Percentiles rank a stretch among this genome's conserved stretches.
Evolutionary conservation across 2,797 vertebrate genomes (phyloP).

Genomic region (Scleropages formosus): DNA sequence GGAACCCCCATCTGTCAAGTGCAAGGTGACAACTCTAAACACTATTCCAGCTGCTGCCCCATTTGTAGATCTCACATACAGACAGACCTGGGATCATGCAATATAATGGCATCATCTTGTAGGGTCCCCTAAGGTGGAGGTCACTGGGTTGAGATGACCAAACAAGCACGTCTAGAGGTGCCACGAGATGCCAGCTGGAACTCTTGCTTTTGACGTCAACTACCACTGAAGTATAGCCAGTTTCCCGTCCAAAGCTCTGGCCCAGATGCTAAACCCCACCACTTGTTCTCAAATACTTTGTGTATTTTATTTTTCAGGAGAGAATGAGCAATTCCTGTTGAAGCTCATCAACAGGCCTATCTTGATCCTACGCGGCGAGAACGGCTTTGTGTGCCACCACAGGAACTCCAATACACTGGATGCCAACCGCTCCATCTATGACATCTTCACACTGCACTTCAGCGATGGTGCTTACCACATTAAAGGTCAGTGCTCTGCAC

Average conservation of each 20-base stretch:
- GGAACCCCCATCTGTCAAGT: too few relatives aligned
- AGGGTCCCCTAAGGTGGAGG: not conserved
- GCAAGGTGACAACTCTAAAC: too few relatives aligned
- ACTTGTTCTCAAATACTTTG: not conserved
- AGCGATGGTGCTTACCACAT: conserved; percentile 88
- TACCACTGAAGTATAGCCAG: too few relatives aligned
- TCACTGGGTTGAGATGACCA: not conserved
- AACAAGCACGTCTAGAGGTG: conserved; percentile 11
- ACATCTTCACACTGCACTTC: conserved; percentile 87
- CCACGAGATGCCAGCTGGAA: conserved; percentile 3
- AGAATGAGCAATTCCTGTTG: conserved; percentile 83
- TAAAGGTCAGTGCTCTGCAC: conserved; percentile 70
- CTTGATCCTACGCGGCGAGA: conserved; percentile 86
- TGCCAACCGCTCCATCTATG: conserved; percentile 87
- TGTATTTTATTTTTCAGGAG: conserved; percentile 62
- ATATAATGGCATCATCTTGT: not conserved
- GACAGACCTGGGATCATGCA: conserved; percentile 7
- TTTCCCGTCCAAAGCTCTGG: too few relatives aligned
- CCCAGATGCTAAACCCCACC: too few relatives aligned
- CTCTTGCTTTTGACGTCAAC: too few relatives aligned
- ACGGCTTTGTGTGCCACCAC: conserved; percentile 92
- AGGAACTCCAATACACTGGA: conserved; percentile 88
- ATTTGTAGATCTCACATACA: not conserved
- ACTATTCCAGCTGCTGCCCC: not conserved
- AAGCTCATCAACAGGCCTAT: conserved; percentile 94